Evolutionary conservation across 1,140 invertebrate species (phyloP).

Genomic region (Bombus polaris): DNA sequence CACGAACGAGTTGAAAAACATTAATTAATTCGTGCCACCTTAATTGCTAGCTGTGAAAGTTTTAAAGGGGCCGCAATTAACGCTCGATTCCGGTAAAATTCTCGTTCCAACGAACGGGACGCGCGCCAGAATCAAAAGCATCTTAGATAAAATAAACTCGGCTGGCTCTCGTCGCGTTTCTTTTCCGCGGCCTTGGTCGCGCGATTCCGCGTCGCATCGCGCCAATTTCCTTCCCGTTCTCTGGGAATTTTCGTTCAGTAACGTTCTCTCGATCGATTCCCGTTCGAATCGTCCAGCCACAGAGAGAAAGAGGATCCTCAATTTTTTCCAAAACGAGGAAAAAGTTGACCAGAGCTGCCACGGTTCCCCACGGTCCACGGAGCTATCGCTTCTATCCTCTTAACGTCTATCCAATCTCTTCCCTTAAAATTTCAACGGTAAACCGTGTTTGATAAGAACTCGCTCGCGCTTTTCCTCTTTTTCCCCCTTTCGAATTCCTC

Average conservation of each 20-base stretch:
- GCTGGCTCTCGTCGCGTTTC: not conserved
- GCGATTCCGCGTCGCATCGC: not conserved
- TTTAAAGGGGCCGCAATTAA: conserved; percentile 66
- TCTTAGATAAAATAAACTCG: conserved; percentile 34
- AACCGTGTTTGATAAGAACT: conserved; percentile 24
- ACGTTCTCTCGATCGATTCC: not conserved
- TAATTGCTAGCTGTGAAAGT: conserved; percentile 55
- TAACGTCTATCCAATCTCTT: conserved; percentile 48
- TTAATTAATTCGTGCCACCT: conserved; percentile 62
- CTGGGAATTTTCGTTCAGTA: not conserved
- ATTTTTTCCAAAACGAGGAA: not conserved
- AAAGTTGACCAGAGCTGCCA: not conserved
- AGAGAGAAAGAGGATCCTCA: not conserved
- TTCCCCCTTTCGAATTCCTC: not conserved
- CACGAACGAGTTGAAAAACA: conserved; percentile 42
- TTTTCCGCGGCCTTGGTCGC: not conserved
- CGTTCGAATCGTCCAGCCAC: too few species aligned
- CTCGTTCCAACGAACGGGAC: conserved; percentile 23
- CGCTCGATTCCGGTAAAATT: conserved; percentile 59
- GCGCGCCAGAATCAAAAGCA: conserved; percentile 33
- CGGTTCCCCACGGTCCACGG: conserved; percentile 27
- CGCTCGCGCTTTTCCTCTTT: not conserved
- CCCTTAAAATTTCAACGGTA: conserved; percentile 11
- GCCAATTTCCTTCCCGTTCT: not conserved
- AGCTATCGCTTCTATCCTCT: conserved; percentile 37